These are phyloP conservation scores for Zeugodacus cucurbitae DNA, from an alignment of 1,140 invertebrate genomes.

Conservation along the genomic window DNA sequence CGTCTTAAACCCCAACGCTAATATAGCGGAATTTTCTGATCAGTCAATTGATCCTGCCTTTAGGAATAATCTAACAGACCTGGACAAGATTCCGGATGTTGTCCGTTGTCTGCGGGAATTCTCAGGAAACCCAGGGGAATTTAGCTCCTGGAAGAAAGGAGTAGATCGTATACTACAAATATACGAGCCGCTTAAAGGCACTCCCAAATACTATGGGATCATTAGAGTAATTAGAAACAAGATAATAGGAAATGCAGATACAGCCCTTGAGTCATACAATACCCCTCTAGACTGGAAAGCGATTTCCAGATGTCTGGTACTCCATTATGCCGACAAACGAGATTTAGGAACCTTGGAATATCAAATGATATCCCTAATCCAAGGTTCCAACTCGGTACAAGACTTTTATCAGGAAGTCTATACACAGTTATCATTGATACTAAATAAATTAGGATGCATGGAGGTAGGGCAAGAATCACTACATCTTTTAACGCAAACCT, in stretches of 20 bases:
- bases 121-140: too few species aligned
- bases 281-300: too few species aligned
- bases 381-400: background rate
- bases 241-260: too few species aligned
- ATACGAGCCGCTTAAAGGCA: background rate
- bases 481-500: background rate
- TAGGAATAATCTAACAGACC: too few species aligned
- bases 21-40: too few species aligned
- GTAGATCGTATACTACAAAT: constrained; percentile 7
- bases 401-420: background rate
- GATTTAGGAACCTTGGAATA: constrained; percentile 8
- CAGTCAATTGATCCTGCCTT: too few species aligned
- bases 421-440: background rate
- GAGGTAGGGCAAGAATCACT: background rate
- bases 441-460: background rate
- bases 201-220: background rate
- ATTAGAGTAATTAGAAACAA: too few species aligned
- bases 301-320: too few species aligned
- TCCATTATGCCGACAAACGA: background rate
- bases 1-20: too few species aligned
- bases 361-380: background rate
- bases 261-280: too few species aligned
- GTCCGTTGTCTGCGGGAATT: too few species aligned
- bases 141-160: background rate
- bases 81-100: too few species aligned